Evolutionary conservation across 2,888 invertebrate genomes (phyloP), one percentile per base, ranked within the genome.

Genomic region (Dascillus cervinus): DNA sequence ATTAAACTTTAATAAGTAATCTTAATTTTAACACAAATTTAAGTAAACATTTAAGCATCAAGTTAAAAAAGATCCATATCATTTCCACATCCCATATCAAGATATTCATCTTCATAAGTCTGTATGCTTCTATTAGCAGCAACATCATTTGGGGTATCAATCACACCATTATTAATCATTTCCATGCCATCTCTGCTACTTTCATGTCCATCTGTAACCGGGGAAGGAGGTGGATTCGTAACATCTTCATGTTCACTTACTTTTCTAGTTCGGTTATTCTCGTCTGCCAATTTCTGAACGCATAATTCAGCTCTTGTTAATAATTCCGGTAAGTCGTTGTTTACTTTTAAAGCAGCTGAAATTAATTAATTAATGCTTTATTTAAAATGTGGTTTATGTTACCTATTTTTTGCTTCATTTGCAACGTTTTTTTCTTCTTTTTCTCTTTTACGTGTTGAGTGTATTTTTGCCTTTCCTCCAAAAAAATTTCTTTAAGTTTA

Each of bases 151-250:
- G 23, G 29, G 13, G 35, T 39, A 22, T 26, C 30, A 11, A 34
- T 13, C 9, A 32, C n/a, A 23, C 37, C 27, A 21, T 34, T 36
- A 11, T 25, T 34, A 14, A 33, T 29, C 19, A 29, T 36, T 26
- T 61, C 58, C 52, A 59, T 58, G 9, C 56, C 60, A 43, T 80
- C 81, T 33, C 76, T 76, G 43, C 78, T 79, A 51, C 75, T 69
- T 35, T 75, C 74, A 3, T 65, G 60, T 9, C 78, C 76, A 58
- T 82, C 82, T 0, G 82, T 84, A 15, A 79, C 86, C 1, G 86
- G 86, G 13, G 85, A 86, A 3, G 86, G 86, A 6, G 86, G 86
- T 24, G 86, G 86, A 66, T 86, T 86, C 2, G 74, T 76, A 17
- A 73, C 70, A 27, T 70, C 70, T 13, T 58, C 58, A 41, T 71